A percentile compares a stretch with the other conserved stretches of the same genome.
These are phyloP conservation scores for Oscheius sp. DNA, from an alignment of 2,888 invertebrate genomes.

Conservation along the genomic window DNA sequence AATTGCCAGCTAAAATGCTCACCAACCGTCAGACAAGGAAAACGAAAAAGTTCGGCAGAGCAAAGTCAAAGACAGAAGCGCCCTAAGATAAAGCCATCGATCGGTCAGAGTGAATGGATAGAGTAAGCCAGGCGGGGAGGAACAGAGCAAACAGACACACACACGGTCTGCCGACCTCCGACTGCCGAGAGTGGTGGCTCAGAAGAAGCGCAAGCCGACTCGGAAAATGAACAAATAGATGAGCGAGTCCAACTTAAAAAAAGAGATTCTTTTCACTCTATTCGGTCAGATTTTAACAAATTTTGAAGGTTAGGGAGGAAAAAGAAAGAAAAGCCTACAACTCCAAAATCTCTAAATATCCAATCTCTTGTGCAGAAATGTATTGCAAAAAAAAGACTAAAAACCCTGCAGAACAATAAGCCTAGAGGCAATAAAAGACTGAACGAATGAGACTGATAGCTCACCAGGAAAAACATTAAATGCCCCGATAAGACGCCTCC, in stretches of 20 bases:
- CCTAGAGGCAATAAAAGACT: too few relatives aligned
- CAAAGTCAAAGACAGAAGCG: neutral
- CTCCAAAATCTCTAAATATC: too few relatives aligned
- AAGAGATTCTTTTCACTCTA: neutral
- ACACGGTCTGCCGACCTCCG: slow-evolving; percentile 14
- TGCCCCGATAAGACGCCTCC: too few relatives aligned
- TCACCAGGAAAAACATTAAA: too few relatives aligned
- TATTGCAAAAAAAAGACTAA: too few relatives aligned
- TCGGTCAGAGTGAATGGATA: neutral
- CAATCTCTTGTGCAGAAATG: too few relatives aligned
- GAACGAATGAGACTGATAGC: too few relatives aligned
- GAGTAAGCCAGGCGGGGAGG: neutral
- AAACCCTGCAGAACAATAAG: too few relatives aligned
- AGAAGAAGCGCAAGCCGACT: neutral
- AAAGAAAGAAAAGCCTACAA: too few relatives aligned
- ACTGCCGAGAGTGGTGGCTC: neutral
- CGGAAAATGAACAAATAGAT: neutral
- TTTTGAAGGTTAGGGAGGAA: too few relatives aligned
- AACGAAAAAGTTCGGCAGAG: neutral
- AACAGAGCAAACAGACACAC: neutral
- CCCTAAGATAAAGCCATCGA: slow-evolving; percentile 7
- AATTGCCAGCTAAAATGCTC: neutral
- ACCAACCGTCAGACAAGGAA: neutral
- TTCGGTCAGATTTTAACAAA: too few relatives aligned
- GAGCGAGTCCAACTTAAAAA: neutral